Conservation (phyloP, 2,797 vertebrate species). For the Pelobates cultripes region DNA sequence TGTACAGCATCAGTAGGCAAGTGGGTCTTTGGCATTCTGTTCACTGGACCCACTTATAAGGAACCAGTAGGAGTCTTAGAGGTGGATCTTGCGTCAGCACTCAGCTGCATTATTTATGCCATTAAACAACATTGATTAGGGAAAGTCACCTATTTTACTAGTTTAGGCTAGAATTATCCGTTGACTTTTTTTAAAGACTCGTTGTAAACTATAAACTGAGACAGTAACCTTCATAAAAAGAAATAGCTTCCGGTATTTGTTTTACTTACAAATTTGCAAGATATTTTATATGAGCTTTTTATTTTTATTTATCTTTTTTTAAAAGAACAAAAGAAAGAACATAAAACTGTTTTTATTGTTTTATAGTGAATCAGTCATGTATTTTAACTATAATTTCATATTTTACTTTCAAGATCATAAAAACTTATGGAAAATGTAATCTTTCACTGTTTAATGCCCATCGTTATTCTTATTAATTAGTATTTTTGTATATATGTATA, state of each 20-base stretch:
- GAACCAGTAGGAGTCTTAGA: constrained; percentile 61
- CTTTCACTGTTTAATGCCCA: neutral
- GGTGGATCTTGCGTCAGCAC: constrained; percentile 68
- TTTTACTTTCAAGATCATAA: neutral
- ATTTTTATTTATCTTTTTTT: neutral
- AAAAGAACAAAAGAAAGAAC: neutral
- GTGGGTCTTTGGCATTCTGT: constrained; percentile 55
- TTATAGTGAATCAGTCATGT: neutral
- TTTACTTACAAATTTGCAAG: neutral
- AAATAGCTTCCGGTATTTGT: neutral
- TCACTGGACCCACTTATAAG: constrained; percentile 56
- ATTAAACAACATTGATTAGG: constrained; percentile 44
- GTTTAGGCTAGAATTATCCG: neutral
- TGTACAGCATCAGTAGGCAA: constrained; percentile 56
- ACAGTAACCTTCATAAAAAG: neutral
- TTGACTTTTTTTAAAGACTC: neutral
- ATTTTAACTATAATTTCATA: neutral
- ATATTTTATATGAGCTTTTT: neutral
- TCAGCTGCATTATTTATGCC: constrained; percentile 59
- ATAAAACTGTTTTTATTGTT: neutral
- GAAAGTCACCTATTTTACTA: constrained; percentile 8
- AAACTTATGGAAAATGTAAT: neutral
- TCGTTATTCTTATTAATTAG: neutral
- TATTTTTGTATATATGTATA: too few species aligned
- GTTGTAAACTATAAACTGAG: neutral